These are phyloP conservation scores for Polyploca ridens DNA, from an alignment of 2,888 invertebrate genomes.

Conservation along the genomic window DNA sequence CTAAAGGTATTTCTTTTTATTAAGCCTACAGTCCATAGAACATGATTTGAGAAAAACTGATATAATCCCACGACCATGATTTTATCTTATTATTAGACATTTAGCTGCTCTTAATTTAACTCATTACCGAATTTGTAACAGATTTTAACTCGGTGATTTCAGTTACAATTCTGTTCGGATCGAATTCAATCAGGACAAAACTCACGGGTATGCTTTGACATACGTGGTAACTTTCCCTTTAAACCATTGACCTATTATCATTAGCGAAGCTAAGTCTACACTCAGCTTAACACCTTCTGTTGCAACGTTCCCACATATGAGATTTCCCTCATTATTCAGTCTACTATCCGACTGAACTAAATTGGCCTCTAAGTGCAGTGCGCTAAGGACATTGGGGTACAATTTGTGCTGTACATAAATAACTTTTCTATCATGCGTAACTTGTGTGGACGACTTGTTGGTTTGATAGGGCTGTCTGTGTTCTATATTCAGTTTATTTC, in stretches of 20 bases:
- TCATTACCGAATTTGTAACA: too few relatives aligned
- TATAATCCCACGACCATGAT: too few relatives aligned
- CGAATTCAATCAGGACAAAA: not conserved
- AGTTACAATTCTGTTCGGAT: too few relatives aligned
- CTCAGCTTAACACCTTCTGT: not conserved
- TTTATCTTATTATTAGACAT: too few relatives aligned
- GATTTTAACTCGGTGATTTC: too few relatives aligned
- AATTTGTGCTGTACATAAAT: not conserved
- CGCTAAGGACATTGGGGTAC: not conserved
- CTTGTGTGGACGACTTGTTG: not conserved
- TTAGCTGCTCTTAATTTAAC: too few relatives aligned
- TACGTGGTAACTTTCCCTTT: not conserved
- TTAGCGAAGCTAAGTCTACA: constrained; percentile 4
- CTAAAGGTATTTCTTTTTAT: too few relatives aligned
- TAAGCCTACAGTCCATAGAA: too few relatives aligned
- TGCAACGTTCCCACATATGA: constrained; percentile 2
- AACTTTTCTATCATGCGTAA: not conserved
- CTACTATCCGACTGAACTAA: not conserved
- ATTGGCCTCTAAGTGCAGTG: constrained; percentile 9
- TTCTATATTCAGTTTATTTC: not conserved
- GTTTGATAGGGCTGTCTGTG: not conserved
- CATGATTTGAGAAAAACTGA: too few relatives aligned
- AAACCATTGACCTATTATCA: constrained; percentile 9
- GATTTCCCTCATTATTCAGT: not conserved
- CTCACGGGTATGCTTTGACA: not conserved